Evolutionary conservation across 2,113 vertebrate genomes (phyloP).

Genomic region (Echinops telfairi): DNA sequence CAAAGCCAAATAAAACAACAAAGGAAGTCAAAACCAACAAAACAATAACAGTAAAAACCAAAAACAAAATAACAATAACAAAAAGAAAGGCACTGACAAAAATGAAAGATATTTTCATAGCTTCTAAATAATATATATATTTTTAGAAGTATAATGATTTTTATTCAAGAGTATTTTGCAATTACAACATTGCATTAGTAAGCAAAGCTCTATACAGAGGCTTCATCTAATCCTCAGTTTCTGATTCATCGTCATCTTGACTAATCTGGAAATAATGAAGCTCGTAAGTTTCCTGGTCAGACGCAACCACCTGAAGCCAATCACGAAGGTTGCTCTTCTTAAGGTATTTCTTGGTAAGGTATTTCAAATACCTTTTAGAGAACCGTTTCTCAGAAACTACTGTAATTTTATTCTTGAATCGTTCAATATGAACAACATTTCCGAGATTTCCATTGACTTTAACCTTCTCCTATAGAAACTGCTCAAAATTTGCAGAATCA

Average conservation of each 20-base stretch:
- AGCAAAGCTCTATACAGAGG: neutral
- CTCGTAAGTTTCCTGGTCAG: constrained; percentile 96
- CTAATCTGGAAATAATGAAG: constrained; percentile 99
- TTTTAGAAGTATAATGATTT: constrained; percentile 71
- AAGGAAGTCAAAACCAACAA: no score
- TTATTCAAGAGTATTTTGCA: constrained; percentile 86
- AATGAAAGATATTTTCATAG: constrained; percentile 19
- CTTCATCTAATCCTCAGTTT: constrained; percentile 91
- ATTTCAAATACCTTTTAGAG: no score
- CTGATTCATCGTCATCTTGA: constrained; percentile 95
- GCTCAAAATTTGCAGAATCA: constrained; percentile 96
- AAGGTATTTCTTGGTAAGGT: no score
- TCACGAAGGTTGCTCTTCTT: no score
- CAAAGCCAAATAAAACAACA: no score
- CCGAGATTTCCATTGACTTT: constrained; percentile 98
- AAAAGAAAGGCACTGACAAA: no score
- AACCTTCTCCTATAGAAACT: constrained; percentile 96
- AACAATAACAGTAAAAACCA: no score
- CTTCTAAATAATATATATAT: constrained; percentile 59
- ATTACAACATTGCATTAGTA: constrained; percentile 62
- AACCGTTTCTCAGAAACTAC: no score
- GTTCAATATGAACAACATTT: constrained; percentile 95
- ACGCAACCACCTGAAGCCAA: no score
- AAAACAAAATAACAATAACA: no score
- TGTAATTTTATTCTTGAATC: no score